Percentiles rank a stretch among this genome's conserved stretches.
These are phyloP conservation scores for Lepisosteus osseus DNA, from an alignment of 2,113 vertebrate genomes.

Conservation along the genomic window DNA sequence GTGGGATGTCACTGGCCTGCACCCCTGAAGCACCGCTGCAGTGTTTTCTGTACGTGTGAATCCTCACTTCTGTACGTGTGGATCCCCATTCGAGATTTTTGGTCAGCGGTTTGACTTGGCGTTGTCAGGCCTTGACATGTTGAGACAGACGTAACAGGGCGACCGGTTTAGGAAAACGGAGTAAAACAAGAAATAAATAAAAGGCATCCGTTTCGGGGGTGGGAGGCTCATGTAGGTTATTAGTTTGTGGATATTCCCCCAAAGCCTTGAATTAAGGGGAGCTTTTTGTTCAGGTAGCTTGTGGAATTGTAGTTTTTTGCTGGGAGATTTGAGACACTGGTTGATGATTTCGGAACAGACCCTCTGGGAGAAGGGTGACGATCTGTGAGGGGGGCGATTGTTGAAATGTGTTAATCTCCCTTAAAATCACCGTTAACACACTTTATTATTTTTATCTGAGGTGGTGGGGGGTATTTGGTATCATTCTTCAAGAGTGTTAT, in stretches of 20 bases:
- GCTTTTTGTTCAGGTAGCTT: not conserved
- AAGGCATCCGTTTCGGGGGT: not conserved
- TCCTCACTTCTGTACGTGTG: no score
- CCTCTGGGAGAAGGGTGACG: no score
- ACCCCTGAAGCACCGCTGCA: no score
- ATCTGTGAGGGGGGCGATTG: no score
- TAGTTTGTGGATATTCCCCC: no score
- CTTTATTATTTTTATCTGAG: no score
- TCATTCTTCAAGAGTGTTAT: not conserved
- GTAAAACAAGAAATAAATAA: not conserved
- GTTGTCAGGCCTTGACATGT: slow-evolving; percentile 21
- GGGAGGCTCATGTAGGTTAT: no score
- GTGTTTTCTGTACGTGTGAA: no score
- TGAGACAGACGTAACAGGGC: slow-evolving; percentile 9
- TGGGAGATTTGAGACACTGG: not conserved
- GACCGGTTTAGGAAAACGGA: not conserved
- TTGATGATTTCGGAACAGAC: not conserved
- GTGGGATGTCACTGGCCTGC: no score
- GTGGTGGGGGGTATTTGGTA: no score
- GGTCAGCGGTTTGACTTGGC: not conserved
- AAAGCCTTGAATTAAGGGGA: not conserved
- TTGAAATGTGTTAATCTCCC: no score
- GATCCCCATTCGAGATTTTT: not conserved
- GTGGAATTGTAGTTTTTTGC: not conserved
- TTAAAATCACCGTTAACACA: no score